Base-by-base conservation (phyloP, 64 coral and sea anemone genomes). In the Astreopora myriophthalma region DNA sequence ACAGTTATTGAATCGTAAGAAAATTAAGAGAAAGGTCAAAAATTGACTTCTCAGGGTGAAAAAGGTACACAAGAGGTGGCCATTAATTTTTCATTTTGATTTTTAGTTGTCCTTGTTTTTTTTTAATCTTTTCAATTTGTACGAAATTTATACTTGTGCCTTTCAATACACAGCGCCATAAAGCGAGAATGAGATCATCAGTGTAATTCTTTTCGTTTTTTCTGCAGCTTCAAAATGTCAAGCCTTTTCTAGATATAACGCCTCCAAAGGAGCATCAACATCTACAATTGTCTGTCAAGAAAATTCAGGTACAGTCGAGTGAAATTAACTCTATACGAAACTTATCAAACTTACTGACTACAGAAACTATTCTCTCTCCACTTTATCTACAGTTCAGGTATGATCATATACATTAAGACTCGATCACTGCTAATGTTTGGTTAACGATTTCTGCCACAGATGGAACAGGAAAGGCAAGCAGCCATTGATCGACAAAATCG, bases 391-490 rank as follows among this genome's bases (percentile, higher is more conserved):
- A n/a, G 10, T 16, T 19, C 17, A 55, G 3, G 17, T 16, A 8
- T 19, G 16, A 14, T 55, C 51, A 1, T 55, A 13, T 12, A 40
- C 28, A 27, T 12, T n/a, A n/a, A n/a, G n/a, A 16, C 38, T 52
- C 8, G 3, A 30, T 52, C 5, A 52, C 11, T 8, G n/a, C 76
- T 79, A 38, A 32, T 2, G 27, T 31, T 26, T 31, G 23, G 22
- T 39, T 5, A 22, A 8, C 36, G 34, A 46, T 3, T 34, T 86
- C 2, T 92, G 1, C 14, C 20, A 42, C 48, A 92, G 90, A 77
- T 92, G 90, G 48, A 92, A 24, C 90, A 92, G 38, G 90, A 92
- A 57, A 77, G 82, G 14, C 90, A 92, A 69, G 90, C 80, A 10
- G 80, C 79, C 33, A 92, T 92, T 12, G 90, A 92, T 60, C 62